Evolutionary conservation across 2,888 invertebrate genomes (phyloP), one percentile per base, ranked within the genome.

Genomic region (Hydrotaea diabolus): DNA sequence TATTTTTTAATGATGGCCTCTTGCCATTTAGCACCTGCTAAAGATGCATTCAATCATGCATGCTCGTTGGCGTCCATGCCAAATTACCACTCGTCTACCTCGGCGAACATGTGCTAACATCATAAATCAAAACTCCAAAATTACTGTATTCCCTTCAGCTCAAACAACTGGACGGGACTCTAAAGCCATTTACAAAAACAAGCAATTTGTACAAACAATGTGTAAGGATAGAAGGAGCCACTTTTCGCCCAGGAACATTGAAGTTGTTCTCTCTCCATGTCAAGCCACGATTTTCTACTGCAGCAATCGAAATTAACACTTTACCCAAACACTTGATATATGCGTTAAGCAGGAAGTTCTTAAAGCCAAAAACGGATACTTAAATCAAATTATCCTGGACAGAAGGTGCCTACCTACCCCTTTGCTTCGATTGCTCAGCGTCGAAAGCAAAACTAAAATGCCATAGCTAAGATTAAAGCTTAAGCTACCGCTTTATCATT

Each of bases 181-280:
- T 49, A 59, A 57, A 72, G 64, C 19, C 83, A 80, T 79, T 83
- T 53, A 76, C 64, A 46, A 80, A 79, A 83, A 83, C 79, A 83
- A 80, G 76, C 72, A 79, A 83, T 59, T 57, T 59, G 59, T 74
- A 43, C 62, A 72, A 72, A 76, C 72, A 57, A 43, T 31, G 31
- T 31, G 31, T 31, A 31, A 31, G 31, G 31, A 7, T 7, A 4
- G n/a, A 2, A 31, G 31, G 7, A 49, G n/a, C 49, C 49, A 49
- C 2, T n/a, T 49, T n/a, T n/a, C 49, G 15, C 49, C n/a, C 1
- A n/a, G 49, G n/a, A 39, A 1, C 13, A 11, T 4, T 49, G 49
- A 1, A n/a, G 49, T 49, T 49, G n/a, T 49, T 39, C 39, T 39
- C 9, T 7, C 3, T 43, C 43, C 43, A 43, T 43, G 1, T 31